These are phyloP conservation scores for Zaprionus lineosus DNA, from an alignment of 2,888 invertebrate genomes.

Conservation along the genomic window DNA sequence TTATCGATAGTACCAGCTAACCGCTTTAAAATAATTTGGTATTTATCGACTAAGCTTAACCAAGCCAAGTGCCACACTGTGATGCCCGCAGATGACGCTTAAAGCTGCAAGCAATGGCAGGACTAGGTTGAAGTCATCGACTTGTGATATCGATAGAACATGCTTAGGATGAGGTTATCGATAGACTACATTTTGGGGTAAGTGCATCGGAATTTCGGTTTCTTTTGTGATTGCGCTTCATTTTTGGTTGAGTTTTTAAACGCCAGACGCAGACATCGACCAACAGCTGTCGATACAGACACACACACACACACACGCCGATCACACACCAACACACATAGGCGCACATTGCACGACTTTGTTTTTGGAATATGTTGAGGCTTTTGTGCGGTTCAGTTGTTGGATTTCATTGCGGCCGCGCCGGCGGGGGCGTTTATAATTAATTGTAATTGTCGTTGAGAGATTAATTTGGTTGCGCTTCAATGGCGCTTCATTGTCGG, in stretches of 20 bases:
- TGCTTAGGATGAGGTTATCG: too few relatives aligned
- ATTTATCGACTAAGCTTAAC: too few relatives aligned
- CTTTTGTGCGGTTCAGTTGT: conserved; percentile 61
- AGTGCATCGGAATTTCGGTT: conserved; percentile 31
- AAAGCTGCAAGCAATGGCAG: too few relatives aligned
- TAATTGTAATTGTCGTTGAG: conserved; percentile 81
- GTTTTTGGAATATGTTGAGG: conserved; percentile 39
- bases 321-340: conserved; percentile 13
- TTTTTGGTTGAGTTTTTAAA: conserved; percentile 36
- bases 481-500: conserved; percentile 77
- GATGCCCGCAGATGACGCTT: too few relatives aligned
- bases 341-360: conserved; percentile 20
- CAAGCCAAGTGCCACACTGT: too few relatives aligned
- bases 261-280: conserved; percentile 41
- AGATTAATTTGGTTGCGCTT: conserved; percentile 80
- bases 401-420: conserved; percentile 44
- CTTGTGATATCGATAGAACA: too few relatives aligned
- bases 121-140: too few relatives aligned
- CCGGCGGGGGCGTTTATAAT: conserved; percentile 77
- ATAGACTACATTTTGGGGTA: too few relatives aligned
- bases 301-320: conserved; percentile 16
- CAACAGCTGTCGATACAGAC: conserved; percentile 67
- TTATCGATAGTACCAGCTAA: too few relatives aligned
- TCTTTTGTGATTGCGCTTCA: background rate
- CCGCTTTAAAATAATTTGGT: too few relatives aligned